These are phyloP conservation scores for Styela clava DNA, from an alignment of 23 tunicate species.

Conservation along the genomic window DNA sequence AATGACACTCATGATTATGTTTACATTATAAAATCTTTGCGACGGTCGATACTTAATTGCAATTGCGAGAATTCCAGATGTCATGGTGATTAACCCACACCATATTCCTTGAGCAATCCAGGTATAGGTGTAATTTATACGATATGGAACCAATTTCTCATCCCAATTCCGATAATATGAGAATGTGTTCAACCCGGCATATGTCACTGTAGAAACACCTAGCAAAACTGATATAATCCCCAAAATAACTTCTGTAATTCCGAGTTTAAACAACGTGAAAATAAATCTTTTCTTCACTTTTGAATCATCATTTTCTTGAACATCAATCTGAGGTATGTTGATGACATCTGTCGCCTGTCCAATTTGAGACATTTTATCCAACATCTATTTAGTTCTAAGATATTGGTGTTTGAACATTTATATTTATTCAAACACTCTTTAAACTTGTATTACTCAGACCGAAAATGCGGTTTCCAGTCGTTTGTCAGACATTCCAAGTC, in stretches of 20 bases:
- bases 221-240: neutral
- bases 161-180: neutral
- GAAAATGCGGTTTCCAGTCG: too few relatives aligned
- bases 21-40: neutral
- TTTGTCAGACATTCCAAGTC: too few relatives aligned
- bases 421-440: too few relatives aligned
- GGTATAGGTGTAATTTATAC: neutral
- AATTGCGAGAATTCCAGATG: neutral
- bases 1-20: neutral
- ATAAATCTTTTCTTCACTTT: too few relatives aligned
- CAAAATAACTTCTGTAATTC: neutral
- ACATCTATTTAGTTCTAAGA: too few relatives aligned
- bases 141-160: neutral
- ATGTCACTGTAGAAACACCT: neutral
- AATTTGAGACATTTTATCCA: too few relatives aligned
- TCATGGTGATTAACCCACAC: neutral
- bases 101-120: neutral
- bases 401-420: too few relatives aligned
- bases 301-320: too few relatives aligned
- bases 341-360: too few relatives aligned
- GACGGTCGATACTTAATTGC: neutral
- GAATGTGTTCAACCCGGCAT: neutral
- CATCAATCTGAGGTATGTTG: too few relatives aligned
- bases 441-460: too few relatives aligned
- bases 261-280: neutral